Percentiles rank a stretch among this genome's conserved stretches.
Conservation (phyloP, 2,797 vertebrate genomes). For the Danio kyathit region DNA sequence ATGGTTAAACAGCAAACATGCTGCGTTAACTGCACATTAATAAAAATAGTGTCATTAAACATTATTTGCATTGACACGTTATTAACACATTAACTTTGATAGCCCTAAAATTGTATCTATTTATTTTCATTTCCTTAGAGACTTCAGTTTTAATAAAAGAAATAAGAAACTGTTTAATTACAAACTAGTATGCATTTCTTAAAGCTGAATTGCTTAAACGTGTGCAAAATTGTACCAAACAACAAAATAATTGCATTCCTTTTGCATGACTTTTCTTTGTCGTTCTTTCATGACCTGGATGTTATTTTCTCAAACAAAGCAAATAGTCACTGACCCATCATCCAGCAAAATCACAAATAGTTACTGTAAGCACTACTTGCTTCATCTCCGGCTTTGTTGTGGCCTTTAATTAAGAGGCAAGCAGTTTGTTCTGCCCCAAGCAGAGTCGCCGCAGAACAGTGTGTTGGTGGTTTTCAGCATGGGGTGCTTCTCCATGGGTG, state of each 20-base stretch:
- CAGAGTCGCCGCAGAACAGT: slow-evolving; percentile 43
- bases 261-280: slow-evolving; percentile 3
- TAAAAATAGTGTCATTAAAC: too few species aligned
- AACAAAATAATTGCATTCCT: slow-evolving; percentile 13
- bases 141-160: background rate
- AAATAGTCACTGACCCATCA: slow-evolving; percentile 36
- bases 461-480: slow-evolving; percentile 50
- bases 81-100: too few species aligned
- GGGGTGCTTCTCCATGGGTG: slow-evolving; percentile 46
- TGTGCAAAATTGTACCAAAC: background rate
- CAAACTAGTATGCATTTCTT: slow-evolving; percentile 13
- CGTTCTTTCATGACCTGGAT: slow-evolving; percentile 24
- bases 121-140: too few species aligned
- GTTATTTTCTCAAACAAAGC: slow-evolving; percentile 41
- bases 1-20: too few species aligned
- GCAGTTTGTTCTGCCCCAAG: slow-evolving; percentile 49
- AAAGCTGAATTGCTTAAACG: background rate
- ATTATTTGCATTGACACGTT: too few species aligned
- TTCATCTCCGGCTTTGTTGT: slow-evolving; percentile 35
- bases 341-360: slow-evolving; percentile 35
- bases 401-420: slow-evolving; percentile 59
- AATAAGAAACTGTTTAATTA: background rate
- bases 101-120: too few species aligned
- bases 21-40: too few species aligned
- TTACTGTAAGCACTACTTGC: slow-evolving; percentile 48